These are phyloP conservation scores for Melanotaenia boesemani DNA, from an alignment of 2,797 vertebrate genomes.

Conservation along the genomic window DNA sequence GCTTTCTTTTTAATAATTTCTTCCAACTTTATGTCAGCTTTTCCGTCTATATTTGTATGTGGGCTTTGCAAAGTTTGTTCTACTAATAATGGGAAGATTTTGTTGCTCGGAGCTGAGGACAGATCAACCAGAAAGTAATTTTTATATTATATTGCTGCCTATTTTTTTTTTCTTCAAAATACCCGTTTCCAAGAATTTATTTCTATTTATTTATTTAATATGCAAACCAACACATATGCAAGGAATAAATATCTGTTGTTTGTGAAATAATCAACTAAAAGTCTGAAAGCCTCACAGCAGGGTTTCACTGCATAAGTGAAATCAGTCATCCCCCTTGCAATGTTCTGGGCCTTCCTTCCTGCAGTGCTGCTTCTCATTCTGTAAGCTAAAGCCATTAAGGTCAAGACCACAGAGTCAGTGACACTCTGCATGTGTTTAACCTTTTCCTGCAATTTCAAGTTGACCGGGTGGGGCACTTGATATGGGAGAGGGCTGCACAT, in stretches of 20 bases:
- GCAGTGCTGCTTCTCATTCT: slow-evolving; percentile 48
- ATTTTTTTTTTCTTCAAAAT: too few species aligned
- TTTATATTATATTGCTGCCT: too few species aligned
- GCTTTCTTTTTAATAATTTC: background rate
- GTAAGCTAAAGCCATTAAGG: slow-evolving; percentile 42
- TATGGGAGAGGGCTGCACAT: slow-evolving; percentile 36
- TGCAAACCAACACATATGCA: background rate
- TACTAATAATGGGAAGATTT: too few species aligned
- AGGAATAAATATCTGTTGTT: too few species aligned
- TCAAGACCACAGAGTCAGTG: slow-evolving; percentile 34
- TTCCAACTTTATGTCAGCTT: background rate
- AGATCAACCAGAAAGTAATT: too few species aligned
- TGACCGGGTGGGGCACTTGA: slow-evolving; percentile 26
- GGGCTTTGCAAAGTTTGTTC: background rate
- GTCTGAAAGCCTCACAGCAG: slow-evolving; percentile 9
- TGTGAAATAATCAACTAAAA: background rate
- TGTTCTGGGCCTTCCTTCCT: slow-evolving; percentile 11
- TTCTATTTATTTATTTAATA: background rate
- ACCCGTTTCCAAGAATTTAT: background rate
- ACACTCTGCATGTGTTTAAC: slow-evolving; percentile 66
- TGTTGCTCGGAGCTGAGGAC: too few species aligned
- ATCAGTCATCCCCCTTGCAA: slow-evolving; percentile 22
- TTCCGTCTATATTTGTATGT: too few species aligned
- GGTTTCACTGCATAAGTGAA: slow-evolving; percentile 15
- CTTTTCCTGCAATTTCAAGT: slow-evolving; percentile 54